Evolutionary conservation across 2,113 vertebrate genomes (phyloP), one percentile per base, ranked within the genome.

Genomic region (Oreocharis arfaki): DNA sequence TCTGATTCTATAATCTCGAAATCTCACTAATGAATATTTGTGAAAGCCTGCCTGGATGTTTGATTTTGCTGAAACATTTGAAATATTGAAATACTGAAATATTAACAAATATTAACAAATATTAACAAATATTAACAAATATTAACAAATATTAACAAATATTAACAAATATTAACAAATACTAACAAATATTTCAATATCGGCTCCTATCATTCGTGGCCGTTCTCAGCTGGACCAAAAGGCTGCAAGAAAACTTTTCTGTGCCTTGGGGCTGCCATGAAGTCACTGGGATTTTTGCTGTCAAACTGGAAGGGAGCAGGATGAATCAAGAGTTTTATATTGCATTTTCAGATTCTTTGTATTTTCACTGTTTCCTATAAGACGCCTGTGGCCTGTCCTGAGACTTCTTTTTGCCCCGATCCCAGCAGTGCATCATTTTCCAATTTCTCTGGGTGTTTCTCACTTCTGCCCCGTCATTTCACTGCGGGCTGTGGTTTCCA

Each of bases 301-400:
- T 24, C 3, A 9, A 7, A 41, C 13, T 53, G 24, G 56, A 21
- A 84, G 14, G 91, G 79, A 86, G 69, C 39, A 28, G 68, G 79
- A 88, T 94, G 84, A 95, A 95, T 87, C 91, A 88, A 73, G 74
- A 63, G 61, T 57, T 91, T 70, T 77, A 50, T 76, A 57, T 61
- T 11, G 52, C 69, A 30, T 95, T 97, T 96, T 95, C 94, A 96
- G 84, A 63, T 95, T 93, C 81, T 77, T 78, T 44, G 39, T 56
- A 60, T 82, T 89, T 88, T 65, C 53, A 4, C 92, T 55, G 32
- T 95, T 97, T 96, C 92, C 85, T 81, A 68, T 93, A 93, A 96
- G 84, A 33, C 63, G 55, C 42, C 15, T 35, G 71, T 73, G 81
- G 59, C 11, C 14, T 39, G 37, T 35, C 44, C 50, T 41, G 69